Base-by-base conservation (phyloP, 2,113 vertebrate species). In the Furnarius figulus region DNA sequence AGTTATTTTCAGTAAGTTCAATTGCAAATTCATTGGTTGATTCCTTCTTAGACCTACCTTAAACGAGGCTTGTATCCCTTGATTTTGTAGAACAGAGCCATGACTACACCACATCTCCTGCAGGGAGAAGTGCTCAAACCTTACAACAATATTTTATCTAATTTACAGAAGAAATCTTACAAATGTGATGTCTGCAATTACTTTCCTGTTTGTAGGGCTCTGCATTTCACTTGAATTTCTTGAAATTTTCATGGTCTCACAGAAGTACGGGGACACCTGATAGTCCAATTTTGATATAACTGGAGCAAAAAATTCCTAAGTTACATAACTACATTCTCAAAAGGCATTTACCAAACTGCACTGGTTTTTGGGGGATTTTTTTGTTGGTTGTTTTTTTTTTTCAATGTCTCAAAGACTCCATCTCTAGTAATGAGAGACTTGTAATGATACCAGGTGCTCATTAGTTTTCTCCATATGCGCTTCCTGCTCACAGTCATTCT, bases 1-100 rank as follows among this genome's bases (percentile, higher is more conserved):
- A 98, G 96, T 93, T 86, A 23, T 78, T 94, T 96, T 89, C 55
- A 40, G 2, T 31, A 19, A 61, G n/a, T 75, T 53, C 62, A 35
- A 0, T 44, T 70, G 33, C 50, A 66, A 10, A 50, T 74, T 70
- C 35, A 42, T 65, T 1, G 1, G 21, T 12, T 16, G 14, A 46
- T 87, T 79, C 19, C 10, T 59, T 73, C 85, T 78, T 65, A 83
- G 28, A 46, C 33, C 78, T 14, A n/a, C 59, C 19, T 35, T 50
- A 40, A 52, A n/a, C 10, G 37, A 87, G n/a, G 33, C 56, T 85
- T 31, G 8, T 82, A n/a, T 82, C 33, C 39, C 50, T 71, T 89
- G 46, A 10, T 53, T 86, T 61, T 91, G 35, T 75, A 40, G 46
- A 24, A 65, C 11, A 65, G 49, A 85, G 20, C 37, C 20, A 22